These are phyloP conservation scores for Meleagris gallopavo DNA, from an alignment of 2,113 vertebrate genomes.

Conservation along the genomic window DNA sequence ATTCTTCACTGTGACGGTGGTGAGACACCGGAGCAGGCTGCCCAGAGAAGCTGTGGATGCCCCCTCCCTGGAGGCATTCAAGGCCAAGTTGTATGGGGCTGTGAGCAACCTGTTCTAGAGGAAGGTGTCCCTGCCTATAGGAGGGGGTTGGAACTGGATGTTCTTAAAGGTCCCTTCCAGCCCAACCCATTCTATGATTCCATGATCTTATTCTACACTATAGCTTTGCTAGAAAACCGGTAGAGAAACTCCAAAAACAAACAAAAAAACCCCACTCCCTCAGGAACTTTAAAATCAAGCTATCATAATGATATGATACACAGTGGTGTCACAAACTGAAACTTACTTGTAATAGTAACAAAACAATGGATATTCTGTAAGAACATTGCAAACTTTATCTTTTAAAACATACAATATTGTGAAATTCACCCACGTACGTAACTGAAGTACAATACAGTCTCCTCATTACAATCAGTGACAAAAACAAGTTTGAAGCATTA, in stretches of 20 bases:
- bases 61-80: too few species aligned
- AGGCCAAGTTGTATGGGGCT: too few species aligned
- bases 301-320: not conserved
- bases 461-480: not conserved
- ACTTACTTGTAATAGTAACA: not conserved
- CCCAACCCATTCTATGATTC: too few species aligned
- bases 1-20: too few species aligned
- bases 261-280: not conserved
- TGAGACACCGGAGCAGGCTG: too few species aligned
- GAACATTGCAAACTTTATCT: not conserved
- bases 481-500: not conserved
- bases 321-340: not conserved
- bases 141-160: too few species aligned
- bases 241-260: not conserved
- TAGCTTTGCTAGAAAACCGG: not conserved
- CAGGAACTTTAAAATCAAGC: not conserved
- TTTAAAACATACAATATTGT: rapidly evolving
- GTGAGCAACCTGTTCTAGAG: too few species aligned
- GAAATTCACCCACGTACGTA: not conserved
- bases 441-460: not conserved
- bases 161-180: too few species aligned
- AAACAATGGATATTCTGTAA: not conserved
- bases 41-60: too few species aligned
- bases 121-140: too few species aligned
- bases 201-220: not conserved